phyloP scores from a whole-genome alignment of 2,797 vertebrate species.

The Corythornis leucogaster region DNA sequence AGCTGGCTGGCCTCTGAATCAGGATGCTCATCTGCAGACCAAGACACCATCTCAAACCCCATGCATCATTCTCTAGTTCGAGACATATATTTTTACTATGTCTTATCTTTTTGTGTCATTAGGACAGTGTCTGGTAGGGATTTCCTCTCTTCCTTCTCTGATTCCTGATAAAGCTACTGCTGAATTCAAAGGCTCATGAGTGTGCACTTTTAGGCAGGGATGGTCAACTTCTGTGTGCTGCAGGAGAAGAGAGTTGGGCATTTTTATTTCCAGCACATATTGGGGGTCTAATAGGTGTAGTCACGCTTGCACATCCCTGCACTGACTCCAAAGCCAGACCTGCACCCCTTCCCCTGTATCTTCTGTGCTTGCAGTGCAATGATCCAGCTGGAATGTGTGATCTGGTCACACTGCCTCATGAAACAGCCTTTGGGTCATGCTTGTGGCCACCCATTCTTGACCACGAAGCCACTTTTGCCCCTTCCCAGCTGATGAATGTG shows the following conservation, averaged over 20 bases:
- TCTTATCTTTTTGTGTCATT: neutral
- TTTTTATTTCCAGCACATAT: accelerated
- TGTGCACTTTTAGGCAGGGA: neutral
- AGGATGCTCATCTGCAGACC: neutral
- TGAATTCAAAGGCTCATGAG: neutral
- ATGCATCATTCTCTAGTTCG: neutral
- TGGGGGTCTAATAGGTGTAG: neutral
- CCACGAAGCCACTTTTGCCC: neutral
- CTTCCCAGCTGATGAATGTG: neutral
- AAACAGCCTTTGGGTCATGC: neutral
- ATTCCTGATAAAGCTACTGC: neutral
- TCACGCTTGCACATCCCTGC: neutral
- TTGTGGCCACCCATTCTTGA: neutral
- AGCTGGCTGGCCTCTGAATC: neutral
- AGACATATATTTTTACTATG: neutral
- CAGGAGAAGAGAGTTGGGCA: neutral
- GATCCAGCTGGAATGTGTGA: neutral
- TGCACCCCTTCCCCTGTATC: neutral
- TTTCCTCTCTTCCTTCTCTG: neutral
- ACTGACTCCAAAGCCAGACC: accelerated
- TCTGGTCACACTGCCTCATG: neutral
- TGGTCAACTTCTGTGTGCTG: neutral
- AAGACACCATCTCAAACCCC: neutral
- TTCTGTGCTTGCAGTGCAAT: neutral
- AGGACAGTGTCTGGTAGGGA: neutral